Base-by-base conservation (phyloP, 2,113 vertebrate species). In the Clarias macrocephalus region DNA sequence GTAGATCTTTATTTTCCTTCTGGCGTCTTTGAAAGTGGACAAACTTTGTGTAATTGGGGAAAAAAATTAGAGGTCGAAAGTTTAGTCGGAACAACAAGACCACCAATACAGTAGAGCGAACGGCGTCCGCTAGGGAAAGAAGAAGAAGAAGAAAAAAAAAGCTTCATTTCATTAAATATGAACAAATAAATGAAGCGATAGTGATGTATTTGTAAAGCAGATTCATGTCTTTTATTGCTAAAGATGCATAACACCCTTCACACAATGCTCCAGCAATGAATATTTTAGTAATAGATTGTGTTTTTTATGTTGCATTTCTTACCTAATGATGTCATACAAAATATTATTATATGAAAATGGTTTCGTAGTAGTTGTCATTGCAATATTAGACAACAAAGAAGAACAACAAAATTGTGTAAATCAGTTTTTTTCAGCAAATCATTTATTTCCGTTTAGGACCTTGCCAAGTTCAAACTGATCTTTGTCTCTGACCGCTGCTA, bases 81-180 rank as follows among this genome's bases (percentile, higher is more conserved):
- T 73, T 25, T n/a, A 62, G 56, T 76, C 23, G 30, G 72, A 60
- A 75, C 30, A 52, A 48, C 73, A 85, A 79, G 60, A 33, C 85
- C 62, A 48, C 85, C 79, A 80, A 62, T 81, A 81, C 79, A 81
- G 79, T 80, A 60, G n/a, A 33, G 77, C 25, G 13, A 59, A 80
- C 30, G 59, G 54, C 59, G 54, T 33, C 1, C 37, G 18, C 13
- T 2, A 54, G 48, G 48, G 7, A 5, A 65, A 28, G 63, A 28
- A n/a, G n/a, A n/a, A n/a, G n/a, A 65, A 59, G 5, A 18, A 33
- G 2, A 65, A 59, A 18, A 18, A 59, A 18, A 18, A 59, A 12
- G 18, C 57, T 18, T 48, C 6, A 52, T 52, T 52, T 11, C 5
- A 52, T 75, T 21, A 75, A 11, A 25, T 75, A 75, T 75, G 37